Evolutionary conservation across 2,797 vertebrate genomes (phyloP).

Genomic region (Eutrigla gurnardus): DNA sequence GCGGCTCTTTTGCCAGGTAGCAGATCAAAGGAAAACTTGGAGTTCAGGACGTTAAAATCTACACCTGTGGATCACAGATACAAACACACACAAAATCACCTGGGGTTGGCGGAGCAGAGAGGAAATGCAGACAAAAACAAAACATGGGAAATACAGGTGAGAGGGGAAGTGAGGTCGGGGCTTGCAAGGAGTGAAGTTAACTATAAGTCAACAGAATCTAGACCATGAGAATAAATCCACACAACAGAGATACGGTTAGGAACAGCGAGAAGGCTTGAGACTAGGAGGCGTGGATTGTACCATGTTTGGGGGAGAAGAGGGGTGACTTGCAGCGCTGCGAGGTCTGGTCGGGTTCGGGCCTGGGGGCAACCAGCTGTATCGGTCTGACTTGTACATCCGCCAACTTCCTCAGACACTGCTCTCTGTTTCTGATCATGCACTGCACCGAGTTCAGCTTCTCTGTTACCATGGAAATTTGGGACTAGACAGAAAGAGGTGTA

Average conservation of each 20-base stretch:
- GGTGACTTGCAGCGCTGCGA: conserved; percentile 84
- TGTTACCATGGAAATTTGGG: conserved; percentile 87
- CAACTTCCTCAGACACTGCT: conserved; percentile 88
- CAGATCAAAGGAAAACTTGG: conserved; percentile 94
- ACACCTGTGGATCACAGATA: conserved; percentile 78
- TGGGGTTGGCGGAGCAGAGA: not conserved
- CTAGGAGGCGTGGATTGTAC: conserved; percentile 72
- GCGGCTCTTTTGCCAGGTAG: conserved; percentile 90
- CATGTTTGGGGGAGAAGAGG: conserved; percentile 91
- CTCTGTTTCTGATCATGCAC: conserved; percentile 90
- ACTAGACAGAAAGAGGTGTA: conserved; percentile 73
- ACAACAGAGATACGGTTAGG: not conserved
- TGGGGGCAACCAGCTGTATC: conserved; percentile 89
- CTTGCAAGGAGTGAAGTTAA: not conserved
- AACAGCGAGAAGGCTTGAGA: not conserved
- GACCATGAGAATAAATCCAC: not conserved
- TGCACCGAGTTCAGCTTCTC: conserved; percentile 88
- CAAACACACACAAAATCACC: conserved; percentile 14
- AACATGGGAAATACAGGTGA: not conserved
- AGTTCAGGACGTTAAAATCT: conserved; percentile 89
- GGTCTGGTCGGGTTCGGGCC: conserved; percentile 82
- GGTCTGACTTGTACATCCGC: conserved; percentile 87
- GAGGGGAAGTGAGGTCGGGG: too few species aligned
- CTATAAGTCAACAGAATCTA: not conserved
- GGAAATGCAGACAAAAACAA: not conserved